Evolutionary conservation across 1,140 invertebrate species (phyloP).

Genomic region (Lanistes nyassanus): DNA sequence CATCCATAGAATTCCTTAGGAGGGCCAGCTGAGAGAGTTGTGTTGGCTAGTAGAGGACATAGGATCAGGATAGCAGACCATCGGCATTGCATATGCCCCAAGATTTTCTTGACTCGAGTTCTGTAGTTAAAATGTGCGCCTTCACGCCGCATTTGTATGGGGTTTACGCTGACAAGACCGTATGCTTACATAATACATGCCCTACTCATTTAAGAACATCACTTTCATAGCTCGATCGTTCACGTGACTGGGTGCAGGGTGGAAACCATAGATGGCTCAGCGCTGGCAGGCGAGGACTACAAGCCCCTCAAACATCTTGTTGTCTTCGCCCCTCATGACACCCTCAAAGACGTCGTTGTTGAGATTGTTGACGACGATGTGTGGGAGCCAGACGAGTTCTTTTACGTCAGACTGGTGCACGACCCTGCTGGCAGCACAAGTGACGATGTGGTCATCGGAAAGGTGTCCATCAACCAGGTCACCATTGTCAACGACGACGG

Average conservation of each 20-base stretch:
- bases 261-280: slow-evolving; percentile 75
- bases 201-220: too few relatives aligned
- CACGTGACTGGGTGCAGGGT: slow-evolving; percentile 68
- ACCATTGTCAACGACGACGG: slow-evolving; percentile 78
- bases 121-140: too few relatives aligned
- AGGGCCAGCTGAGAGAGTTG: too few relatives aligned
- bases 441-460: slow-evolving; percentile 63
- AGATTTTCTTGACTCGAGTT: too few relatives aligned
- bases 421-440: slow-evolving; percentile 58
- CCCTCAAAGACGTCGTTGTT: slow-evolving; percentile 71
- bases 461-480: slow-evolving; percentile 74
- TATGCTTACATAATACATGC: too few relatives aligned
- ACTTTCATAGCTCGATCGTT: too few relatives aligned
- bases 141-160: too few relatives aligned
- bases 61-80: too few relatives aligned
- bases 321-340: slow-evolving; percentile 71
- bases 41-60: too few relatives aligned
- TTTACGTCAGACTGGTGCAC: slow-evolving; percentile 73
- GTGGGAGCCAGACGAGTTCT: slow-evolving; percentile 77
- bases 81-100: too few relatives aligned
- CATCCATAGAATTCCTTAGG: too few relatives aligned
- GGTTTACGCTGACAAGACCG: too few relatives aligned
- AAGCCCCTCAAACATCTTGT: slow-evolving; percentile 71
- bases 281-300: slow-evolving; percentile 72
- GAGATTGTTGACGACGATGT: slow-evolving; percentile 75